Evolutionary conservation across 2,113 vertebrate genomes (phyloP).

Genomic region (Seriola dumerili): DNA sequence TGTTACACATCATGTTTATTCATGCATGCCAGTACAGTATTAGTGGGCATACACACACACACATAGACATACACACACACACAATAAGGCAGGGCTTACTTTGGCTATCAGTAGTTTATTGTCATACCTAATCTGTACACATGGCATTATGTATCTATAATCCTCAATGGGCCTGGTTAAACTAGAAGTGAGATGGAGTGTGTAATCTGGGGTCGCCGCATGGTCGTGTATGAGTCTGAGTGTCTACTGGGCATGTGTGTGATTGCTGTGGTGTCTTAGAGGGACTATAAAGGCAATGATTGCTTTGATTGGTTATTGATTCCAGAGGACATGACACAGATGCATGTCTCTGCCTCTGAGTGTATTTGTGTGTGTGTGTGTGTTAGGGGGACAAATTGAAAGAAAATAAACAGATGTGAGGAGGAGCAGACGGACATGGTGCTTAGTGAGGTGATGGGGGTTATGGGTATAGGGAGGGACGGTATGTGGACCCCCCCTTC

Average conservation of each 20-base stretch:
- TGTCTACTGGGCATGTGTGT: constrained; percentile 34
- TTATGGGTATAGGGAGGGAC: constrained; percentile 18
- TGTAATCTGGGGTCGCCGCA: constrained; percentile 69
- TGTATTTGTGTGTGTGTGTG: constrained; percentile 25
- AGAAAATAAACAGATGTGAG: constrained; percentile 69
- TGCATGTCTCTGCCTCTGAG: constrained; percentile 39
- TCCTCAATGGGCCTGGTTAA: constrained; percentile 76
- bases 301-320: constrained; percentile 85
- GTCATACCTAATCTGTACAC: constrained; percentile 85
- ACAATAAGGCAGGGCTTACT: constrained; percentile 74
- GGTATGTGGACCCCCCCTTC: constrained; percentile 10
- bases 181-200: constrained; percentile 77
- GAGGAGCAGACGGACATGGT: constrained; percentile 48
- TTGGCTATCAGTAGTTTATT: constrained; percentile 84
- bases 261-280: constrained; percentile 56
- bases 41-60: constrained; percentile 56
- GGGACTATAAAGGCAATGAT: constrained; percentile 81
- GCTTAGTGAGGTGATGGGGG: constrained; percentile 43
- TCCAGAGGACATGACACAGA: constrained; percentile 56
- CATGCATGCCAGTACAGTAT: constrained; percentile 81
- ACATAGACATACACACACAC: constrained; percentile 38
- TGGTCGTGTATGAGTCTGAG: constrained; percentile 31
- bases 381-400: constrained; percentile 51
- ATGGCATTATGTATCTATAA: constrained; percentile 81
- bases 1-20: constrained; percentile 86